Percentiles rank a stretch among this genome's conserved stretches.
Evolutionary conservation across 2,797 vertebrate genomes (phyloP).

Genomic region (Neomorphus geoffroyi): DNA sequence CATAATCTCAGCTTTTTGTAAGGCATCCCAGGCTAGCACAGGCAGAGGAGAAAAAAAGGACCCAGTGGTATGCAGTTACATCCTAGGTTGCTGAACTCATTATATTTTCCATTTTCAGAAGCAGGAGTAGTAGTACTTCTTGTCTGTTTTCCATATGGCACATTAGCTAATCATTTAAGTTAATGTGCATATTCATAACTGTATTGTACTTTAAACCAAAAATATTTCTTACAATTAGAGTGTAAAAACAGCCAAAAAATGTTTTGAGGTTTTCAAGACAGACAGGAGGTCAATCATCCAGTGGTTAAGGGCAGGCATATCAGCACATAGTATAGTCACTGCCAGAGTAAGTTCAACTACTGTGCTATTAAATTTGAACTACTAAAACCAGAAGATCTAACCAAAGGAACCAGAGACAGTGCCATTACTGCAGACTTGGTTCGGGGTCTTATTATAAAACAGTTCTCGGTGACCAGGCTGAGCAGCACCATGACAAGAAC

Average conservation of each 20-base stretch:
- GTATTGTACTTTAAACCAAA: background rate
- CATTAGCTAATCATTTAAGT: background rate
- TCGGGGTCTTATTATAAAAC: background rate
- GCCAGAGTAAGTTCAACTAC: background rate
- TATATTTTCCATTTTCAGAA: background rate
- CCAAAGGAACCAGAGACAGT: background rate
- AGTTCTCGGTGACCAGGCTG: background rate
- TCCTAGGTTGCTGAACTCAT: background rate
- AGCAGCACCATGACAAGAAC: background rate
- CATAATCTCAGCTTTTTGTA: background rate
- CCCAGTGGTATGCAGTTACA: background rate
- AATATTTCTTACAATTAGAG: fast-evolving
- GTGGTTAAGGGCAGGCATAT: background rate
- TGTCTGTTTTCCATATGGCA: background rate
- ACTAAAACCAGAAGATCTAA: background rate
- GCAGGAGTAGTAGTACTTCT: background rate
- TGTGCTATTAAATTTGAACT: background rate
- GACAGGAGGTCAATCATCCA: background rate
- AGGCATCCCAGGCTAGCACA: background rate
- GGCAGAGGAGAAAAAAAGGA: background rate
- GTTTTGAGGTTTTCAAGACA: background rate
- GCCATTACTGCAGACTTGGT: background rate
- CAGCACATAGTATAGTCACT: background rate
- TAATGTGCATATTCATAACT: background rate
- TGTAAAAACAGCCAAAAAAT: background rate